Evolutionary conservation across 2,888 invertebrate species (phyloP).

Genomic region (Pseudoips prasinana): DNA sequence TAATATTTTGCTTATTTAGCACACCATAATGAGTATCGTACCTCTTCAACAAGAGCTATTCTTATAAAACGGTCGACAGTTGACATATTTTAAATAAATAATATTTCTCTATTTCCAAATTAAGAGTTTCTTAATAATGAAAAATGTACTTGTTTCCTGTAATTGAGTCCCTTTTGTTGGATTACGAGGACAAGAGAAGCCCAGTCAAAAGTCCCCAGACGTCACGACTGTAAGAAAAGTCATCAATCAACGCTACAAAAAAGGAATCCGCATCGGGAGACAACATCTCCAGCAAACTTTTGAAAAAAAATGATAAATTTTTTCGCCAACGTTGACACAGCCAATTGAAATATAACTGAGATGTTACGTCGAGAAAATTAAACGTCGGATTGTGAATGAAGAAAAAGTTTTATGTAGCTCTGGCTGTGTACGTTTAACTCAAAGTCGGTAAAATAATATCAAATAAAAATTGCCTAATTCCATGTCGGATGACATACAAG

Average conservation of each 20-base stretch:
- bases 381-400: slow-evolving; percentile 19
- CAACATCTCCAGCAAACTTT: slow-evolving; percentile 51
- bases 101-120: no score
- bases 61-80: no score
- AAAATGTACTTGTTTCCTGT: slow-evolving; percentile 40
- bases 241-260: slow-evolving; percentile 69
- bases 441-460: no score
- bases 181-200: slow-evolving; percentile 46
- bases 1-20: background rate
- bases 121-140: slow-evolving; percentile 2
- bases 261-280: slow-evolving; percentile 54
- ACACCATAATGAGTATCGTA: background rate
- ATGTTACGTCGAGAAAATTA: slow-evolving; percentile 34
- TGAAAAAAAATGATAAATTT: slow-evolving; percentile 51
- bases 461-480: no score
- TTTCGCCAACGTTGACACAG: slow-evolving; percentile 44
- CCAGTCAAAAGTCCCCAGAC: slow-evolving; percentile 47
- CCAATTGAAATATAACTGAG: slow-evolving; percentile 51
- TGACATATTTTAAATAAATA: no score
- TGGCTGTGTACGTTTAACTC: slow-evolving; percentile 2
- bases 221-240: slow-evolving; percentile 60
- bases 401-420: slow-evolving; percentile 16
- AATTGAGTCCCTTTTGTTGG: slow-evolving; percentile 54
- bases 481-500: no score
- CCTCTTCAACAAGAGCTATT: no score